These are phyloP conservation scores for Sebastes vulpes DNA, from an alignment of 2,797 vertebrate genomes.

Conservation along the genomic window DNA sequence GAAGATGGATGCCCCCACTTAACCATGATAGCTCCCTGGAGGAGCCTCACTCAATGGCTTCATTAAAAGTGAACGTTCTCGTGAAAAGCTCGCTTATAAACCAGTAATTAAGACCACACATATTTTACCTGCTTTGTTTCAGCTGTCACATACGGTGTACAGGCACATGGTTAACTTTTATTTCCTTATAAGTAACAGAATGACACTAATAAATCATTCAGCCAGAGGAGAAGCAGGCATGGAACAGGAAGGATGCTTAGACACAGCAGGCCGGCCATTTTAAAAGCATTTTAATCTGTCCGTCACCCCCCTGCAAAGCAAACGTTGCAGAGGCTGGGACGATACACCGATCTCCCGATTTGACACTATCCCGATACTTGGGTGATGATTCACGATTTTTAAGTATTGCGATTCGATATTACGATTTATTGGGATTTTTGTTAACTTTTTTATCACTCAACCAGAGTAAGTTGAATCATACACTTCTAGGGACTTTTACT, in stretches of 20 bases:
- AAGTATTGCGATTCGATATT: no score
- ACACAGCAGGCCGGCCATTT: conserved; percentile 20
- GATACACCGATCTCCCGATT: no score
- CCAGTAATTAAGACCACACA: conserved; percentile 84
- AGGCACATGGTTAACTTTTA: conserved; percentile 75
- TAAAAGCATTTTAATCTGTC: conserved; percentile 40
- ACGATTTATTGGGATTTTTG: no score
- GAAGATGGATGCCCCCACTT: conserved; percentile 87
- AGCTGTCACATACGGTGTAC: conserved; percentile 76
- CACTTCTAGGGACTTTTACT: no score
- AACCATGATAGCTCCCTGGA: conserved; percentile 86
- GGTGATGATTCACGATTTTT: no score
- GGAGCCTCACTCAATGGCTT: conserved; percentile 86
- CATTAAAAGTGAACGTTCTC: conserved; percentile 86
- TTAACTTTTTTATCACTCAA: no score
- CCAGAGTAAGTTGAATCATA: no score
- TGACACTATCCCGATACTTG: no score
- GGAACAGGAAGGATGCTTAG: conserved; percentile 7
- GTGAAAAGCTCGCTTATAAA: conserved; percentile 84
- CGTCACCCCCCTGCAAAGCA: conserved; percentile 38
- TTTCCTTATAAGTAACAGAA: conserved; percentile 75
- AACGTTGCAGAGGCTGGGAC: conserved; percentile 10
- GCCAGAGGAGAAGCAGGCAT: conserved; percentile 34
- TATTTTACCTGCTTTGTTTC: conserved; percentile 85
- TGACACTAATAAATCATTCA: conserved; percentile 74